A percentile compares a stretch with the other conserved stretches of the same genome.
Conservation (phyloP, 2,888 invertebrate genomes). For the Notocelia uddmanniana region DNA sequence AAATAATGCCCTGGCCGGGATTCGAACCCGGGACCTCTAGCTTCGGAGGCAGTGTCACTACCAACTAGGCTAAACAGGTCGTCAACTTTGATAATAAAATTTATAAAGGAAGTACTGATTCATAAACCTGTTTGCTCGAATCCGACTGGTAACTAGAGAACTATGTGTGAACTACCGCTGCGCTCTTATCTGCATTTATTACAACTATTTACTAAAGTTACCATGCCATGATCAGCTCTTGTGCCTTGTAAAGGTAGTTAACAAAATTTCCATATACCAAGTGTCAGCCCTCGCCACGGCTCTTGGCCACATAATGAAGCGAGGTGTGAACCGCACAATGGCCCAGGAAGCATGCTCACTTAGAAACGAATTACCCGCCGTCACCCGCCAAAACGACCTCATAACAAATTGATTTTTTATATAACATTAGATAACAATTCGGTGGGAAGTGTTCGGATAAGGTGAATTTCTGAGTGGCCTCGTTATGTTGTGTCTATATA, state of each 20-base stretch:
- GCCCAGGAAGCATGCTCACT: conserved; percentile 78
- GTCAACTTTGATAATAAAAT: too few relatives aligned
- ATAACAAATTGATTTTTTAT: conserved; percentile 74
- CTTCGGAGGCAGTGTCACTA: too few relatives aligned
- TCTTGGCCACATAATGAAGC: conserved; percentile 65
- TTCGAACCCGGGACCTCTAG: too few relatives aligned
- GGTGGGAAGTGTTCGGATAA: conserved; percentile 27
- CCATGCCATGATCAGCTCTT: too few relatives aligned
- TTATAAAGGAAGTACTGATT: too few relatives aligned
- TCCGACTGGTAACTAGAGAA: too few relatives aligned
- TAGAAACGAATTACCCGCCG: conserved; percentile 69
- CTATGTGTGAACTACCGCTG: too few relatives aligned
- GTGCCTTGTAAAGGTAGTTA: neutral
- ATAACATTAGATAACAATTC: conserved; percentile 52
- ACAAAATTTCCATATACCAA: conserved; percentile 3
- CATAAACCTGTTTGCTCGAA: too few relatives aligned
- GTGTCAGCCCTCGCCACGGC: conserved; percentile 52
- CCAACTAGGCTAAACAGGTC: too few relatives aligned
- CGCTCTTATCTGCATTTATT: too few relatives aligned
- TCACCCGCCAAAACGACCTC: conserved; percentile 58
- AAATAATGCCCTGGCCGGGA: too few relatives aligned
- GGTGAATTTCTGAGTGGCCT: conserved; percentile 15
- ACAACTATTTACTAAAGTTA: too few relatives aligned
- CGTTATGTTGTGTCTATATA: conserved; percentile 11
- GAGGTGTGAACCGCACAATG: conserved; percentile 56